Percentiles rank a stretch among this genome's conserved stretches.
These are phyloP conservation scores for Phoebastria nigripes DNA, from an alignment of 2,797 vertebrate species.

Conservation along the genomic window DNA sequence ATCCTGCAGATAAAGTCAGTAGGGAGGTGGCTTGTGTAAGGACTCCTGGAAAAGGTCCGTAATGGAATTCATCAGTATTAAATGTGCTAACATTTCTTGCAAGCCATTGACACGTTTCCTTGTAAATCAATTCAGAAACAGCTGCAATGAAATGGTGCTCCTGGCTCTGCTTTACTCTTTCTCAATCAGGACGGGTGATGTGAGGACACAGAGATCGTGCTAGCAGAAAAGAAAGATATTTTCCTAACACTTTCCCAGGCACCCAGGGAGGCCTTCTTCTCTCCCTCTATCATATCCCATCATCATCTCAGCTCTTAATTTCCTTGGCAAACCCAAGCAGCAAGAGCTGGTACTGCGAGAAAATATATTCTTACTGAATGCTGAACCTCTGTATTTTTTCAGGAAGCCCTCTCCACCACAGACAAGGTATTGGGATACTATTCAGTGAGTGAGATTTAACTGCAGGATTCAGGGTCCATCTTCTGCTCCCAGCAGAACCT, in stretches of 20 bases:
- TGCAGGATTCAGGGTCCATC: neutral
- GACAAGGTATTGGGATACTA: neutral
- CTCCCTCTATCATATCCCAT: neutral
- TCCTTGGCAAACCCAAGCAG: neutral
- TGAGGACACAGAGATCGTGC: neutral
- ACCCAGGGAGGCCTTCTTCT: neutral
- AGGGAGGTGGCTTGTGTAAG: neutral
- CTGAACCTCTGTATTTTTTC: neutral
- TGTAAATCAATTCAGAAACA: neutral
- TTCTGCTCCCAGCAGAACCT: neutral
- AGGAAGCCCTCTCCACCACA: neutral
- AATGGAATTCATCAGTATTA: neutral
- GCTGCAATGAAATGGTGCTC: neutral
- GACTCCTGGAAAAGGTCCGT: neutral
- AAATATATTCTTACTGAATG: neutral
- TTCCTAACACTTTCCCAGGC: neutral
- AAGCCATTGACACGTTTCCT: neutral
- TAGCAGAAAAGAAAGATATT: neutral
- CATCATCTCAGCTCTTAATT: neutral
- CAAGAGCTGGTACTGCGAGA: neutral
- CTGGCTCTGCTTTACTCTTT: neutral
- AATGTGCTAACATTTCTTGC: neutral
- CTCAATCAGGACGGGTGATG: neutral
- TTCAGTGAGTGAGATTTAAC: neutral
- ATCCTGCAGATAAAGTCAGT: neutral